Base-by-base conservation (phyloP, 2,113 vertebrate genomes). In the Chionis minor region DNA sequence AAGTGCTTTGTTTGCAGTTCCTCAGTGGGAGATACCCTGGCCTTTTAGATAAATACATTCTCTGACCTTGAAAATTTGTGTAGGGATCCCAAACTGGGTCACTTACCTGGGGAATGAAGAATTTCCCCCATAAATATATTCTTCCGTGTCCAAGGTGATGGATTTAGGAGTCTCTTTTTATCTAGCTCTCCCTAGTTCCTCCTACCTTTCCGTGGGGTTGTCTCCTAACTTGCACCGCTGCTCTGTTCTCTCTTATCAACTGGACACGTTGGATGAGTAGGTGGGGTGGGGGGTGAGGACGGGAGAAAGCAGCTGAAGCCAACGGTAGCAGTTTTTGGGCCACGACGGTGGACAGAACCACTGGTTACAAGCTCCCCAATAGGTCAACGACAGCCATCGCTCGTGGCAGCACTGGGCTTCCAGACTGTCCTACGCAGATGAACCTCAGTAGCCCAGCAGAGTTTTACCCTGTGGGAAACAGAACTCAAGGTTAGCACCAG, bases 391-490 rank as follows among this genome's bases (percentile, higher is more conserved):
- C 23, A 90, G 62, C 54, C 7, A 6, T 22, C 71, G 71, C 75
- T 63, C 4, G 11, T 42, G 67, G 67, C 59, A 92, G 71, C 80
- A 59, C 52, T 56, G 72, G 49, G 72, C 61, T 75, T 18, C 63
- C 67, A 81, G 27, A 15, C 70, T 78, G 22, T 58, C 52, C 84
- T 17, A 66, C 30, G 38, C 0, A 62, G 58, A 63, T 3, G 17
- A 49, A 47, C 14, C 22, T 83, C 58, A 62, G 75, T 1, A 67
- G 72, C 72, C 69, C 92, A 89, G 77, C 59, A 86, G 56, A 74
- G 67, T 66, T 88, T 75, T 94, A 63, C n/a, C 85, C 83, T 89
- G 80, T 69, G 82, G 77, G 85, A 92, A 94, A 88, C 88, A 86
- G 83, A 96, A 89, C 58, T 87, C 81, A 14, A 27, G 19, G 54